Base-by-base conservation (phyloP, 2,113 vertebrate species). In the Coreoperca whiteheadi region DNA sequence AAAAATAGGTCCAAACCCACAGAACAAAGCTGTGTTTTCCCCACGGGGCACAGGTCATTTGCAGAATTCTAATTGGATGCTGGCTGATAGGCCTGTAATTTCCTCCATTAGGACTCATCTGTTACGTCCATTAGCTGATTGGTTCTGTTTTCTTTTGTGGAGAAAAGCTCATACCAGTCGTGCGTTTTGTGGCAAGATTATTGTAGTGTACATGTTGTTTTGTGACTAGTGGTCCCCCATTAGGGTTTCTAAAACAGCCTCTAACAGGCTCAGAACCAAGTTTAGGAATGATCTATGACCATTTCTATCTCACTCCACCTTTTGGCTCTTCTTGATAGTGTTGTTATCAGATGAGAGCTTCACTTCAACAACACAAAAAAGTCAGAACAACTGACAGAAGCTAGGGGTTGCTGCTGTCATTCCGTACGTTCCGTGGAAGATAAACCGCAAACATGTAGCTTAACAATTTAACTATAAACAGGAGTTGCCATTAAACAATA, bases 61-160 rank as follows among this genome's bases (percentile, higher is more conserved):
- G n/a, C 51, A 76, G 30, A 54, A 30, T n/a, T 65, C 46, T 76
- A 41, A 76, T 65, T 53, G 16, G 30, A 20, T 2, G 23, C 21
- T 39, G 59, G 34, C 8, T 61, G 21, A 61, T 61, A 2, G 30
- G 30, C 46, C n/a, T 54, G 61, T 23, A 14, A 76, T 76, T 76
- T 65, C 74, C 74, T 75, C 15, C 6, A 51, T 51, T 34, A 53
- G 30, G 4, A 53, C 5, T n/a, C 46, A 76, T 76, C 74, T 76
- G 60, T 65, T 63, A 9, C 5, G 16, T 41, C 30, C 23, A 64
- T 76, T 37, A 65, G 34, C 16, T 0, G 3, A 41, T 25, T 8
- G 54, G 60, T 8, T 54, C 48, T 65, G 60, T n/a, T 20, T 39
- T 53, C 23, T 28, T 34, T 25, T 20, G 16, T 28, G 32, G 21